phyloP scores from a whole-genome alignment of 2,797 vertebrate species.

The Eutrigla gurnardus region DNA sequence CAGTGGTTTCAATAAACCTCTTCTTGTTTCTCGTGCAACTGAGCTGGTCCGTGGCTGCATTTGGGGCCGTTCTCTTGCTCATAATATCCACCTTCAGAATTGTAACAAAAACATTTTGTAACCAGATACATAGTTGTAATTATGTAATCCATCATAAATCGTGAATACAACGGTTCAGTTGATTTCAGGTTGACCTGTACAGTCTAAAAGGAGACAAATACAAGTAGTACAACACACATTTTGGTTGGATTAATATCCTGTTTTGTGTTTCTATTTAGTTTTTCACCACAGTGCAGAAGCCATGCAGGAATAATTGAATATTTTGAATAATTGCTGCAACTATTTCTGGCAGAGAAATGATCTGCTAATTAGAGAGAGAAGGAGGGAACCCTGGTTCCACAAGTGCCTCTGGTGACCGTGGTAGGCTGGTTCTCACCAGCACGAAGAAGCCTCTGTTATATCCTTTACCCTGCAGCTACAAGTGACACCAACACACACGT shows the following conservation, averaged over 20 bases:
- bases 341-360: neutral
- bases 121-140: neutral
- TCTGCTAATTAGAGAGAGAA: constrained; percentile 10
- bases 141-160: neutral
- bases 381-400: neutral
- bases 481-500: constrained; percentile 17
- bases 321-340: neutral
- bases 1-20: no score
- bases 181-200: neutral
- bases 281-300: neutral
- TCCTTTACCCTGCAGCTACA: constrained; percentile 18
- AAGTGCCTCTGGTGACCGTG: neutral
- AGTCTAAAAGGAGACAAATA: neutral
- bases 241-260: neutral
- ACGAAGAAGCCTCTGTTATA: constrained; percentile 3
- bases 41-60: no score
- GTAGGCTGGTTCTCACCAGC: neutral
- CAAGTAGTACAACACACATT: neutral
- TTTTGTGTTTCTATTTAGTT: neutral
- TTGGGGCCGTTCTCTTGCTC: no score
- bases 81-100: neutral
- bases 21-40: no score
- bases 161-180: neutral
- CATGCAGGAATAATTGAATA: neutral
- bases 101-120: neutral